Evolutionary conservation across 2,888 invertebrate species (phyloP), one percentile per base, ranked within the genome.

Genomic region (Cerceris ruficornis): DNA sequence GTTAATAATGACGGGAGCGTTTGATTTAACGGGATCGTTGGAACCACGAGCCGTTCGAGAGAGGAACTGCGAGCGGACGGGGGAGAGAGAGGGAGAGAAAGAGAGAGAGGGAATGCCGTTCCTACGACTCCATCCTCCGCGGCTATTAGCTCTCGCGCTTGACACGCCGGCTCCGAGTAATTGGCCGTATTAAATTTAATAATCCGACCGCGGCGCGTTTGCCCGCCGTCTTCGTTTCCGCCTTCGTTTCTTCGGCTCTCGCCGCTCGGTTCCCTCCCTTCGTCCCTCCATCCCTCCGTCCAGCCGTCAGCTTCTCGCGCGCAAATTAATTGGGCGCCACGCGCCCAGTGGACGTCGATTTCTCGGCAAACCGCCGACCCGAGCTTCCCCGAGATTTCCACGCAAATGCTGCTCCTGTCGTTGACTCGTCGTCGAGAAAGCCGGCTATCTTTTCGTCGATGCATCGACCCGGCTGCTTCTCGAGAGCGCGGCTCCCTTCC

Each of bases 21-120:
- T 84, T 87, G 88, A 89, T 89, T 87, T 89, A 88, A 86, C 83
- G 82, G 81, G 81, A 74, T 87, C 89, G 85, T 89, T 89, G 87
- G 81, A 69, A 65, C 74, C 28, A 64, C 66, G 39, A 62, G 66
- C 61, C 69, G 39, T 14, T 54, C 17, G 14, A 42, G 42, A 4
- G 28, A 28, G 28, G 28, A 4, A 28, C 4, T 39, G 13, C 75
- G 66, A 70, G 50, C 13, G 11, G 46, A 46, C 52, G 52, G 8
- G 71, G 70, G 55, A 57, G 8, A 39, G 46, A 46, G 46, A 46
- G n/a, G 14, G 52, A 69, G 70, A 61, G 61, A 13, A 39, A 13
- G 15, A 52, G 17, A 57, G 46, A 17, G n/a, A 54, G 50, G 50
- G 62, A 14, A 9, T 8, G 17, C 17, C 46, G 46, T 60, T 49